Percentiles rank a stretch among this genome's conserved stretches.
These are phyloP conservation scores for Drosophila orena DNA, from an alignment of 1,140 invertebrate genomes.

Conservation along the genomic window DNA sequence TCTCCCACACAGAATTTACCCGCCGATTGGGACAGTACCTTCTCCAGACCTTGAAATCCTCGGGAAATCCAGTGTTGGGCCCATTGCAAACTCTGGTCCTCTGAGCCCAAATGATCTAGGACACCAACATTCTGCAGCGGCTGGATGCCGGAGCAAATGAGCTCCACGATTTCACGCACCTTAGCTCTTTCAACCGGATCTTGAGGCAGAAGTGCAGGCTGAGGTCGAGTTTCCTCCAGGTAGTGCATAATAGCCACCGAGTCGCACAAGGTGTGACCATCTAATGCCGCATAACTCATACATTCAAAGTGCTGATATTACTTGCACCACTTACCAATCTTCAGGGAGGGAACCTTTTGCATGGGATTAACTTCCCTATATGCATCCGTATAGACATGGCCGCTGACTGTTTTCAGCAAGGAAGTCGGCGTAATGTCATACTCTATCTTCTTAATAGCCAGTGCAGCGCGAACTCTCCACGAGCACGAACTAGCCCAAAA, in stretches of 20 bases:
- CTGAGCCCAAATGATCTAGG: conserved; percentile 91
- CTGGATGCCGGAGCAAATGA: conserved; percentile 96
- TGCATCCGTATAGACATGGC: conserved; percentile 92
- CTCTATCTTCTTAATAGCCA: conserved; percentile 96
- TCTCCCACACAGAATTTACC: conserved; percentile 98
- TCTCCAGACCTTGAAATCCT: conserved; percentile 95
- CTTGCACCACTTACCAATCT: conserved; percentile 61
- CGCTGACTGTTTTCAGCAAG: conserved; percentile 91
- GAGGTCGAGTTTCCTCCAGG: conserved; percentile 95
- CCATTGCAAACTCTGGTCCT: conserved; percentile 94
- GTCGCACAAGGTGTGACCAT: conserved; percentile 88
- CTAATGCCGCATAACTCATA: background rate
- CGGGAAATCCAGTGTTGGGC: conserved; percentile 95
- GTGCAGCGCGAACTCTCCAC: conserved; percentile 94
- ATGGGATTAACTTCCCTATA: conserved; percentile 95
- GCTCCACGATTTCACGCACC: conserved; percentile 88
- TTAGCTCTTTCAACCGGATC: conserved; percentile 93
- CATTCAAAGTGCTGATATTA: background rate
- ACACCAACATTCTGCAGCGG: conserved; percentile 96
- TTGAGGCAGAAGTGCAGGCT: conserved; percentile 92
- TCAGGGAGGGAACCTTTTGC: conserved; percentile 95
- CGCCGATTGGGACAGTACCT: conserved; percentile 90
- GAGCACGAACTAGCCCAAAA: conserved; percentile 96
- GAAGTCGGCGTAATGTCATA: conserved; percentile 96
- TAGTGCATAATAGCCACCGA: conserved; percentile 98